phyloP scores from a whole-genome alignment of 2,888 invertebrate species.

The Caenorhabditis imperialis region DNA sequence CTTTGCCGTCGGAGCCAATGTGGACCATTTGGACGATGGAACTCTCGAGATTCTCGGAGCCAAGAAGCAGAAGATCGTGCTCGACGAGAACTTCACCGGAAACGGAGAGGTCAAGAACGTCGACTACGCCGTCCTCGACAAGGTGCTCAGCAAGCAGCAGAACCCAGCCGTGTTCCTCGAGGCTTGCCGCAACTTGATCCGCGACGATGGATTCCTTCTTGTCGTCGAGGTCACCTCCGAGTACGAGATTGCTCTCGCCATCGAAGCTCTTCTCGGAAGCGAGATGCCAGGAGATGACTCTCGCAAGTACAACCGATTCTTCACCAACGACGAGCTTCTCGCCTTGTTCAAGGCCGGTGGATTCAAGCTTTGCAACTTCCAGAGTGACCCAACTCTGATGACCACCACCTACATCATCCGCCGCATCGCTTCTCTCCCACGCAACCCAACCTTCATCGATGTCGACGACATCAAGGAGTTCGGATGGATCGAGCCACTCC shows the following conservation, averaged over 20 bases:
- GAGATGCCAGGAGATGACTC: slow-evolving; percentile 55
- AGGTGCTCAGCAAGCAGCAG: slow-evolving; percentile 73
- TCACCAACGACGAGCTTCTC: slow-evolving; percentile 69
- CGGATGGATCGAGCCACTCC: slow-evolving; percentile 77
- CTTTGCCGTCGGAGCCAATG: slow-evolving; percentile 49
- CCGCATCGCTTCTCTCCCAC: slow-evolving; percentile 58
- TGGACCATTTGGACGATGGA: slow-evolving; percentile 76
- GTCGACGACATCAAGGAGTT: slow-evolving; percentile 77
- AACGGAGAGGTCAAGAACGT: slow-evolving; percentile 72
- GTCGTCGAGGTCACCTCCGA: slow-evolving; percentile 79
- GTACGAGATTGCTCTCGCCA: slow-evolving; percentile 70
- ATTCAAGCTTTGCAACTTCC: slow-evolving; percentile 73
- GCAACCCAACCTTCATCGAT: slow-evolving; percentile 75
- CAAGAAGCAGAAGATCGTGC: slow-evolving; percentile 62
- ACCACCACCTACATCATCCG: slow-evolving; percentile 73
- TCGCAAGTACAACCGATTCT: slow-evolving; percentile 71
- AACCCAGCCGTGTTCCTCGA: slow-evolving; percentile 72
- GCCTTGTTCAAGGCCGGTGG: slow-evolving; percentile 72
- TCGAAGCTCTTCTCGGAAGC: slow-evolving; percentile 66
- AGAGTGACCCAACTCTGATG: slow-evolving; percentile 69
- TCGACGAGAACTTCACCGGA: slow-evolving; percentile 66
- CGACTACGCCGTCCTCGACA: slow-evolving; percentile 75
- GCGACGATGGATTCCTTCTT: slow-evolving; percentile 79
- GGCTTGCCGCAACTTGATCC: slow-evolving; percentile 68
- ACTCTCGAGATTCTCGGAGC: slow-evolving; percentile 74